Evolutionary conservation across 2,888 invertebrate genomes (phyloP).

Genomic region (Xanthostigma xanthostigma): DNA sequence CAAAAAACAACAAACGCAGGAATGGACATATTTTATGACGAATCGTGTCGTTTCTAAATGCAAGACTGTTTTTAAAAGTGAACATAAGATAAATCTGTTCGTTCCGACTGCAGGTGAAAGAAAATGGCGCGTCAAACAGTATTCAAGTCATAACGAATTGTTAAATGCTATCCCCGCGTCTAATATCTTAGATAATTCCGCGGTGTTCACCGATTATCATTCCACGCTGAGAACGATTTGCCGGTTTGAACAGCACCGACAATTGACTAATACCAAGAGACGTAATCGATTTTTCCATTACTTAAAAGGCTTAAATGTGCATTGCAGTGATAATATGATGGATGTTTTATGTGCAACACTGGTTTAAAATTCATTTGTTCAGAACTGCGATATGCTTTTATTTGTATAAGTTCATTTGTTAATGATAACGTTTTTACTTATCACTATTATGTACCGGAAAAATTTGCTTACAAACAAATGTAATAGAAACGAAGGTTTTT

Average conservation of each 20-base stretch:
- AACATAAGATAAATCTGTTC: too few relatives aligned
- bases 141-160: constrained; percentile 28
- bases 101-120: too few relatives aligned
- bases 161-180: constrained; percentile 33
- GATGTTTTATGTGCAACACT: neutral
- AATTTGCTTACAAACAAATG: too few relatives aligned
- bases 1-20: constrained; percentile 3
- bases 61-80: neutral
- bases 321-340: constrained; percentile 30
- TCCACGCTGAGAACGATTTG: constrained; percentile 52
- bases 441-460: too few relatives aligned
- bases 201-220: constrained; percentile 52
- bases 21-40: neutral
- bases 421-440: neutral
- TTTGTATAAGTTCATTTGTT: constrained; percentile 5
- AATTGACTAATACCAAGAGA: constrained; percentile 42
- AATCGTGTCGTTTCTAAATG: neutral
- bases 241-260: constrained; percentile 46
- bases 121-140: constrained; percentile 32
- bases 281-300: constrained; percentile 68
- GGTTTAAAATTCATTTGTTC: too few relatives aligned
- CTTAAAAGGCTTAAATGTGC: constrained; percentile 41
- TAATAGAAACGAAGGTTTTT: too few relatives aligned
- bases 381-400: constrained; percentile 1
- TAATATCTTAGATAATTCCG: constrained; percentile 34